phyloP scores from a whole-genome alignment of 1,140 invertebrate genomes.

The Scaptomyza pallida region DNA sequence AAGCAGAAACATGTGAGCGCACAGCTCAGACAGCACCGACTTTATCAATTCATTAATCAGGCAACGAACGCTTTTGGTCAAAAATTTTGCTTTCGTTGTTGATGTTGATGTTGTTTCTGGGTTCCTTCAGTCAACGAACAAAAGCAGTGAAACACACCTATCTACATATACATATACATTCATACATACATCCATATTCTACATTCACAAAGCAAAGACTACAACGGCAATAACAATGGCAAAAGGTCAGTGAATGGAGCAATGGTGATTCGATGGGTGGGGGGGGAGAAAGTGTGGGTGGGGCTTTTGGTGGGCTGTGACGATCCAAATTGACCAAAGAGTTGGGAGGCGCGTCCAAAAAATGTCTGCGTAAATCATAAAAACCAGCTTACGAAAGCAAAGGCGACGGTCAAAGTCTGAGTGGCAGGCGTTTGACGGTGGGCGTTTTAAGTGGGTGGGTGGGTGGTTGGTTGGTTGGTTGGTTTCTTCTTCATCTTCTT shows the following conservation, averaged over 20 bases:
- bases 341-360: slow-evolving; percentile 40
- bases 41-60: slow-evolving; percentile 80
- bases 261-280: not conserved
- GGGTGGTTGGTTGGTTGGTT: not conserved
- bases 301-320: not conserved
- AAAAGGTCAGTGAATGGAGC: slow-evolving; percentile 8
- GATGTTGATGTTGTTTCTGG: too few species aligned
- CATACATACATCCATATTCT: too few species aligned
- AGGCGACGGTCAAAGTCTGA: slow-evolving; percentile 43
- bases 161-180: not conserved
- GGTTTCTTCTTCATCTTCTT: not conserved
- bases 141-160: slow-evolving; percentile 53
- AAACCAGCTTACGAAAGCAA: slow-evolving; percentile 48
- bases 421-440: slow-evolving; percentile 30
- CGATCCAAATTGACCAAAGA: slow-evolving; percentile 56
- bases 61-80: slow-evolving; percentile 38
- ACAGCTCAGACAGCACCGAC: slow-evolving; percentile 8
- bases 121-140: slow-evolving; percentile 32
- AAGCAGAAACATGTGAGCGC: slow-evolving; percentile 27
- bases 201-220: slow-evolving; percentile 21
- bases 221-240: slow-evolving; percentile 33
- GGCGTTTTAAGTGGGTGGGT: not conserved
- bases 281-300: not conserved
- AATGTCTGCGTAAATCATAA: slow-evolving; percentile 68
- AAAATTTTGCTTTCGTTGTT: slow-evolving; percentile 48